Base-by-base conservation (phyloP, 2,797 vertebrate species). In the Chelidonichthys spinosus region DNA sequence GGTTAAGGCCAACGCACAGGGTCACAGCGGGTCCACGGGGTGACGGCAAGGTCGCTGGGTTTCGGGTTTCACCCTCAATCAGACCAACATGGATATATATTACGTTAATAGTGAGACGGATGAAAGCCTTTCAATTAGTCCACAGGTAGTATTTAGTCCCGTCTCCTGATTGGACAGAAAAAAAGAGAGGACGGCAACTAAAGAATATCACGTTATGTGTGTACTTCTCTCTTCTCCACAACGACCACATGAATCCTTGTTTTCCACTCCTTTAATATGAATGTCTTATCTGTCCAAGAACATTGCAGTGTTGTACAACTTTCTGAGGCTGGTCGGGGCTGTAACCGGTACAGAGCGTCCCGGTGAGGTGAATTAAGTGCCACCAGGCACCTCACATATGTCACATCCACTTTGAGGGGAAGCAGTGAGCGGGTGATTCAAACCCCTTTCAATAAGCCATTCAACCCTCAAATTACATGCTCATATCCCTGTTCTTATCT, bases 11-110 rank as follows among this genome's bases (percentile, higher is more conserved):
- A 60, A 65, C 40, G 13, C 47, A 42, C 17, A 46, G 84, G 87
- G 87, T 87, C 87, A 87, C 35, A 43, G 67, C 1, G 56, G 59
- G 87, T 90, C 84, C 77, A 90, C 2, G 70, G 85, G 86, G 83
- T 90, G 77, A 90, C 36, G 70, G 77, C 4, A 15, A 66, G 86
- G 89, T 85, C 80, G 78, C 69, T 44, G 44, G 56, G 84, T 79
- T 72, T 85, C 70, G 58, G 46, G 58, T 81, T 87, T 80, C 67
- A 72, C 8, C 47, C n/a, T 49, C 56, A 80, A 79, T 69, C 59
- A 54, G 39, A 5, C 50, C 10, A 35, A 78, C 32, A 46, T 47
- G 36, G 66, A 44, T 25, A 56, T 9, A 62, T 18, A 62, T 49
- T 0, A 67, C 44, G 36, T 66, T 62, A 62, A 49, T 44, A 33